phyloP scores from a whole-genome alignment of 2,113 vertebrate species.

The Phalacrocorax aristotelis region DNA sequence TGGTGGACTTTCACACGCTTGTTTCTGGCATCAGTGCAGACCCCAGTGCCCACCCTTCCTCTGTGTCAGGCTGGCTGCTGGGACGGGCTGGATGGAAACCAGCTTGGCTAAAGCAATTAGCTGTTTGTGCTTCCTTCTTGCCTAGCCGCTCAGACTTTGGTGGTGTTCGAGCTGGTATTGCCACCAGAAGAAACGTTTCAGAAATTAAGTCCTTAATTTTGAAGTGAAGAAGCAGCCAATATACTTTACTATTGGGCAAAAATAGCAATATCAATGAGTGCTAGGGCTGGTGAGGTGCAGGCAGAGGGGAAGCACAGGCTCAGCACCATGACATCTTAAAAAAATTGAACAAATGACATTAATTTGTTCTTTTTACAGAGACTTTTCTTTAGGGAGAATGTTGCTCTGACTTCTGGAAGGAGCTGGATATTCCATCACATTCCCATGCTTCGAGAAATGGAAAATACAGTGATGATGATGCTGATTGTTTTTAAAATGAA shows the following conservation, averaged over 20 bases:
- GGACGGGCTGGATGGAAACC: neutral
- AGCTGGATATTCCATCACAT: neutral
- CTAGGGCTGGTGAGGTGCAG: neutral
- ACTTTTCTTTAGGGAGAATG: neutral
- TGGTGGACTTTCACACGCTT: neutral
- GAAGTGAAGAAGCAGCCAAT: neutral
- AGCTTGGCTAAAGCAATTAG: neutral
- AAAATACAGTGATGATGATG: neutral
- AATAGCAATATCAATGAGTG: fast-evolving
- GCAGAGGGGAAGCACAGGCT: neutral
- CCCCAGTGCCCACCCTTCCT: fast-evolving
- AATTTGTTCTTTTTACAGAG: neutral
- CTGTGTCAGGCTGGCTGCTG: neutral
- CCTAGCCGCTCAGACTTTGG: fast-evolving
- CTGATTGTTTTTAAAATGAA: slow-evolving; percentile 46
- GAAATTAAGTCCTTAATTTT: neutral
- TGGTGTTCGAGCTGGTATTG: neutral
- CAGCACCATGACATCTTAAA: neutral
- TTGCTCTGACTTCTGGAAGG: neutral
- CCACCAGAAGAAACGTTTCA: neutral
- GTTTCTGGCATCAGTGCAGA: fast-evolving
- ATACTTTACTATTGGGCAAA: neutral
- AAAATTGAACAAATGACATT: neutral
- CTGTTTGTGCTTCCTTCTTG: neutral
- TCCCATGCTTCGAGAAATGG: neutral